A percentile compares a stretch with the other conserved stretches of the same genome.
phyloP scores from a whole-genome alignment of 1,140 invertebrate species.

The Charaxes varanes region DNA sequence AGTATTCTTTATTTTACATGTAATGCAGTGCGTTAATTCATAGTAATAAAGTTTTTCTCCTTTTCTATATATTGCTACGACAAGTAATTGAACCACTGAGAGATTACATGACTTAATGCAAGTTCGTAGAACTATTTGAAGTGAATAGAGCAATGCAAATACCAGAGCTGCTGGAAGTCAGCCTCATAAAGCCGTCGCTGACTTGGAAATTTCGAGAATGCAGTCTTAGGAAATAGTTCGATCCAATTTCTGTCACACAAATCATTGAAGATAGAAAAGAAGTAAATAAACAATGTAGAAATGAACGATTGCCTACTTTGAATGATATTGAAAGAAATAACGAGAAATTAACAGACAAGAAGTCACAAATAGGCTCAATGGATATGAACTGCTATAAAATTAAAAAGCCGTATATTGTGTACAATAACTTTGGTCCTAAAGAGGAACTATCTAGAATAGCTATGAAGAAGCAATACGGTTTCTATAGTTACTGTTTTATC shows the following conservation, averaged over 20 bases:
- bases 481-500: slow-evolving; percentile 47
- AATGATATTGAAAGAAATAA: slow-evolving; percentile 24
- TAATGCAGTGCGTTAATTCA: too few species aligned
- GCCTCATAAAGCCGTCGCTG: too few species aligned
- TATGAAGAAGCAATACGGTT: slow-evolving; percentile 39
- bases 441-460: slow-evolving; percentile 36
- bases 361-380: slow-evolving; percentile 19
- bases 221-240: background rate
- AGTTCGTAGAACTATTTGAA: too few species aligned
- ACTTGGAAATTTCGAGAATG: too few species aligned
- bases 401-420: slow-evolving; percentile 34
- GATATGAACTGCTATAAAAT: slow-evolving; percentile 26
- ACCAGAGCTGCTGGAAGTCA: too few species aligned
- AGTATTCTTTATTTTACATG: too few species aligned
- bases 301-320: slow-evolving; percentile 32
- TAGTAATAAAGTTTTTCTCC: too few species aligned
- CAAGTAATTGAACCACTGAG: too few species aligned
- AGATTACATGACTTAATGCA: too few species aligned
- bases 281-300: slow-evolving; percentile 12
- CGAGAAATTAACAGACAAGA: slow-evolving; percentile 15
- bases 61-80: too few species aligned
- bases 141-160: too few species aligned
- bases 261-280: background rate
- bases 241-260: too few species aligned
- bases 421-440: slow-evolving; percentile 40